Base-by-base conservation (phyloP, 2,797 vertebrate species). In the Falco rusticolus region DNA sequence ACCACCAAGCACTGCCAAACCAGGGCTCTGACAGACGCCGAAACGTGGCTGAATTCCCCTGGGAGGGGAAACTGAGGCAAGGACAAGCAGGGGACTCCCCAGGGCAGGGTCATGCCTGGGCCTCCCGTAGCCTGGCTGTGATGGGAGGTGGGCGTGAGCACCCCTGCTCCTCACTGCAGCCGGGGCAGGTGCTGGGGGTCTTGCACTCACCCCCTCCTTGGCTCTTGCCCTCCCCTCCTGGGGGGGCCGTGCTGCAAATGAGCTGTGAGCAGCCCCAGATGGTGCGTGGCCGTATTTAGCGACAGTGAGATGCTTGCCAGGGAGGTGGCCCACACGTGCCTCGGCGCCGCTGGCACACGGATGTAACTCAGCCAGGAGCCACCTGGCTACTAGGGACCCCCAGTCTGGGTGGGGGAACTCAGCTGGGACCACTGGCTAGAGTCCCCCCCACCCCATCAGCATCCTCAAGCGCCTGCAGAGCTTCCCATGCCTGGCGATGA, bases 31-130 rank as follows among this genome's bases (percentile, higher is more conserved):
- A 12, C 34, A 5, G 8, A 16, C 2, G 3, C 82, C 3, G 6
- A n/a, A 54, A 29, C 3, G 11, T 6, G 10, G 48, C 39, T 41
- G 31, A 47, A 8, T 39, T 6, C 54, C 29, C 10, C 39, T 0
- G 47, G 57, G 47, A 25, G 57, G 68, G 78, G 68, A 90, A 79
- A 90, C 74, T 50, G 74, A 87, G 87, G 90, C 90, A 90, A 39
- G 65, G 80, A 15, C 1, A 4, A 11, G 19, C 11, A 25, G 22
- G 47, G 41, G 19, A 25, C 17, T 3, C 26, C 56, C 13, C 16
- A 31, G 48, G 33, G 11, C n/a, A 19, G 24, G 9, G 41, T 10
- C 2, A 2, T 18, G 9, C 26, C 60, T 7, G 6, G 34, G 53
- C 20, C 41, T 41, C 56, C 31, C 9, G 1, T 7, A 17, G 12